phyloP scores from a whole-genome alignment of 2,888 invertebrate species.

The Ctena decussata region DNA sequence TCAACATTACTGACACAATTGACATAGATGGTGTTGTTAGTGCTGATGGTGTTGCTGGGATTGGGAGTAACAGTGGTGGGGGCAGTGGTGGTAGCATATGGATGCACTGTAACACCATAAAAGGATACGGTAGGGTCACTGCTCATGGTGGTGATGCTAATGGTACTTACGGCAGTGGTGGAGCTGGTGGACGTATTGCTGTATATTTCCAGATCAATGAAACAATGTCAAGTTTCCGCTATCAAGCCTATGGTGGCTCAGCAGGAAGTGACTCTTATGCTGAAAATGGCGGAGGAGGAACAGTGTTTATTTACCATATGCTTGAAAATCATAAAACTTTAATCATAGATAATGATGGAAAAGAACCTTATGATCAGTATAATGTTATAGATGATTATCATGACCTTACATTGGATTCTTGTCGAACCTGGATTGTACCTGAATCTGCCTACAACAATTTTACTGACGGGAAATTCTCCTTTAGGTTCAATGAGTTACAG shows the following conservation, averaged over 20 bases:
- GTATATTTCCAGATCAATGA: conserved; percentile 76
- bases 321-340: conserved; percentile 71
- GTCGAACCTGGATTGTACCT: conserved; percentile 75
- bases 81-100: conserved; percentile 80
- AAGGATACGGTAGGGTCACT: conserved; percentile 77
- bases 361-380: conserved; percentile 57
- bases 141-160: conserved; percentile 76
- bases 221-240: conserved; percentile 76
- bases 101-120: conserved; percentile 74
- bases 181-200: conserved; percentile 79
- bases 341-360: conserved; percentile 73
- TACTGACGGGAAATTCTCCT: conserved; percentile 59
- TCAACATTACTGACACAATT: conserved; percentile 78
- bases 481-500: conserved; percentile 74
- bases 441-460: conserved; percentile 70
- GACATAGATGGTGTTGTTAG: conserved; percentile 77
- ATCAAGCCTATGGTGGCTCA: conserved; percentile 71
- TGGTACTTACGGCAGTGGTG: conserved; percentile 74
- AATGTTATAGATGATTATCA: conserved; percentile 71
- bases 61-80: conserved; percentile 68
- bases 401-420: conserved; percentile 68
- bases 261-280: conserved; percentile 63
- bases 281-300: conserved; percentile 73
- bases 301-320: conserved; percentile 75
- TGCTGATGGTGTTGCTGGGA: conserved; percentile 70